These are phyloP conservation scores for Phacellophora camtschatica DNA, from an alignment of 30 jellyfish, hydroid and myxozoan species.

Conservation along the genomic window DNA sequence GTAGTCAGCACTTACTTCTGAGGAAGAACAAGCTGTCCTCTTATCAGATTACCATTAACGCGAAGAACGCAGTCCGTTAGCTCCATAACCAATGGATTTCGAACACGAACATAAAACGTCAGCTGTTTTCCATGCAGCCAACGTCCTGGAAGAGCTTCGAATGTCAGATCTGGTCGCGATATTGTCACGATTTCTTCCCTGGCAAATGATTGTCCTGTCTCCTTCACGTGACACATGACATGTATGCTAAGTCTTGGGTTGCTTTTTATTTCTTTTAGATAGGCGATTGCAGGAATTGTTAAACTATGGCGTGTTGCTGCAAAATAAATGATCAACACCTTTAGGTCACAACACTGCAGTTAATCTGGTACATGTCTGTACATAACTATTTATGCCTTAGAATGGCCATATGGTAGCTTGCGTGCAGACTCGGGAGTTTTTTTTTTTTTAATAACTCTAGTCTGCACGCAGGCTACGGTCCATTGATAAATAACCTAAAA, in stretches of 20 bases:
- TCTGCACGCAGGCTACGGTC: too few relatives aligned
- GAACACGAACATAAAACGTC: slow-evolving; percentile 64
- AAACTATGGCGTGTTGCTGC: slow-evolving; percentile 74
- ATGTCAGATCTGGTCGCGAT: slow-evolving; percentile 74
- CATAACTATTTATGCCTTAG: too few relatives aligned
- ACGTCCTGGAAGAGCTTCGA: slow-evolving; percentile 71
- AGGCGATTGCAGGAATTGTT: slow-evolving; percentile 43
- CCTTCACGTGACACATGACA: slow-evolving; percentile 61
- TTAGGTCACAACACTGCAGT: too few relatives aligned
- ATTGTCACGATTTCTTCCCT: slow-evolving; percentile 72
- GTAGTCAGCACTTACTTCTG: slow-evolving; percentile 81
- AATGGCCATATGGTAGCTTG: too few relatives aligned
- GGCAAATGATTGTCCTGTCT: slow-evolving; percentile 87
- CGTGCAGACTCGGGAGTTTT: too few relatives aligned
- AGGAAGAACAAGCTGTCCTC: slow-evolving; percentile 72
- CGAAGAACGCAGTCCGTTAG: slow-evolving; percentile 79
- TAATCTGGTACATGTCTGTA: too few relatives aligned
- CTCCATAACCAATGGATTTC: slow-evolving; percentile 61
- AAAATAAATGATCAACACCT: too few relatives aligned
- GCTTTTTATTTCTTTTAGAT: slow-evolving; percentile 50
- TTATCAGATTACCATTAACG: slow-evolving; percentile 80
- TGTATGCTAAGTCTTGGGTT: slow-evolving; percentile 79
- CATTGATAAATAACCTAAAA: too few relatives aligned
- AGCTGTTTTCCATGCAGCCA: slow-evolving; percentile 71
- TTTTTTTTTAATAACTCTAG: too few relatives aligned